Evolutionary conservation across 2,797 vertebrate species (phyloP), one percentile per base, ranked within the genome.

Genomic region (Sebastolobus altivelis): DNA sequence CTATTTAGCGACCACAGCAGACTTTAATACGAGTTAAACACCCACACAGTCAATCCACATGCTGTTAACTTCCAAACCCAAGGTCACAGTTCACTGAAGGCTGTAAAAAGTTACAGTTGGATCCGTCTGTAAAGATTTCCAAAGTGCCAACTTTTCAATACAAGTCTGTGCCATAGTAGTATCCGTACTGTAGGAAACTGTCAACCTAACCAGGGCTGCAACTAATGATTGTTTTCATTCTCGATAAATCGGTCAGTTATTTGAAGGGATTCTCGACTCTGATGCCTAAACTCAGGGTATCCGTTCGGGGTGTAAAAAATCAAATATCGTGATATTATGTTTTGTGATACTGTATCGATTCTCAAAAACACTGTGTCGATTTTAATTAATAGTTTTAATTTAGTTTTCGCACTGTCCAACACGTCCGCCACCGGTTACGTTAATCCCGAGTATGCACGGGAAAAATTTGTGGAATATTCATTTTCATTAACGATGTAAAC

Each of bases 1-100:
- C 68, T 72, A 8, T 87, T 88, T 86, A 92, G 82, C 67, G 43
- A 76, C 81, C 56, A 54, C 66, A 75, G 52, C 6, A 4, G 5
- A 66, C 4, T 52, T 52, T 16, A 52, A 58, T 14, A 58, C 1
- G 56, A 83, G 71, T 61, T 74, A 58, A 75, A 72, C 69, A 65
- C 63, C 56, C 78, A 81, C 83, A 66, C 78, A 38, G 13, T 79
- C 71, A 16, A 20, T 73, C 70, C 71, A 38, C 66, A 80, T 27
- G 56, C 43, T 16, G 73, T 43, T 58, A 80, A 62, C 66, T 46
- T 55, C 8, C 27, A 38, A 43, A 63, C 58, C 58, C 61, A 52
- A 60, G 59, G 65, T 73, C 22, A 27, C 20, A 5, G 52, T 63
- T 58, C 60, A 61, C 54, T 5, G 2, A 67, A 67, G 65, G 83